Evolutionary conservation across 92 coral and sea anemone species (phyloP).

Genomic region (Paramuricea clavata): DNA sequence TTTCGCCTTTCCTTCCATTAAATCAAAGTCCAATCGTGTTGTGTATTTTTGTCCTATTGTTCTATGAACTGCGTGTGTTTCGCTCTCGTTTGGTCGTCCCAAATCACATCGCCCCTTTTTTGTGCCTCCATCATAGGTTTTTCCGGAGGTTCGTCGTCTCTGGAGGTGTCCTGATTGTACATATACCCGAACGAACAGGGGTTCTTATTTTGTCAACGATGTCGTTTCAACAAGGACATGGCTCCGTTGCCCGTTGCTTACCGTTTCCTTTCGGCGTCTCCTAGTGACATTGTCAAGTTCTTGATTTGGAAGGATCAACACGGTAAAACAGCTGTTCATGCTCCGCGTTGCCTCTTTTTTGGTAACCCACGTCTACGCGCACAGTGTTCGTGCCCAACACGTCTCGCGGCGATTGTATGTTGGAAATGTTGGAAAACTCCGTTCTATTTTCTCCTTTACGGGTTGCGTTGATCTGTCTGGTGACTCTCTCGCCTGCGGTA

Average conservation of each 20-base stretch:
- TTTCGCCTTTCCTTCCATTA: background rate
- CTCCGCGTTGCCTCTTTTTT: conserved; percentile 36
- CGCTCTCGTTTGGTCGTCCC: too few relatives aligned
- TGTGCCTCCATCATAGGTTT: background rate
- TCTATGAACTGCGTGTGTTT: too few relatives aligned
- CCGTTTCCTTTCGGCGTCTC: background rate
- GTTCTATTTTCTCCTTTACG: conserved; percentile 11
- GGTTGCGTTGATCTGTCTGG: too few relatives aligned
- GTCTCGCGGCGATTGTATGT: conserved; percentile 75
- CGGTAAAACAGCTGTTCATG: conserved; percentile 50
- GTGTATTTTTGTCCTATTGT: too few relatives aligned
- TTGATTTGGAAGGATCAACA: background rate
- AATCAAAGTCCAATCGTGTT: too few relatives aligned
- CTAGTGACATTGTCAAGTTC: background rate
- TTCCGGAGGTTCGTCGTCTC: background rate
- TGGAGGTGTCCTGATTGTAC: conserved; percentile 21
- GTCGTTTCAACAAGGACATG: conserved; percentile 16
- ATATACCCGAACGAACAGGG: conserved; percentile 8
- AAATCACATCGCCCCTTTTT: too few relatives aligned
- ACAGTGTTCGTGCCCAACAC: conserved; percentile 63
- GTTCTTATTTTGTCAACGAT: conserved; percentile 15
- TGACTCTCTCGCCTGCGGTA: background rate
- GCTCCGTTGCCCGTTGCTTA: background rate
- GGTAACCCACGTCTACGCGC: background rate
- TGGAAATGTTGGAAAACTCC: conserved; percentile 62